Evolutionary conservation across 2,113 vertebrate genomes (phyloP), one percentile per base, ranked within the genome.

Genomic region (Paradoxurus hermaphroditus): DNA sequence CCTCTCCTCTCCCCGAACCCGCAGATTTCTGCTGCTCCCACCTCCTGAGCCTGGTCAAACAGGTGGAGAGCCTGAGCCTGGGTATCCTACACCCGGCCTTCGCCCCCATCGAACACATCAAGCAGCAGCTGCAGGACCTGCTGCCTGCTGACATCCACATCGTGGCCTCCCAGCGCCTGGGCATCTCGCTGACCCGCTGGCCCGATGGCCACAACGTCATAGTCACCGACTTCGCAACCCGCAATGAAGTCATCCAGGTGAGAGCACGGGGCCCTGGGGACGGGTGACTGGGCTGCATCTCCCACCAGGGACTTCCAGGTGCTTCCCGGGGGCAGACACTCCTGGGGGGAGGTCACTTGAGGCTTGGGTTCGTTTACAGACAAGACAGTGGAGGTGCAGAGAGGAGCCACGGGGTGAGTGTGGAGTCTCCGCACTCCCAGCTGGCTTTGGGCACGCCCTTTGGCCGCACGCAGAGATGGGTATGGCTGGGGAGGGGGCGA

Each of bases 181-280:
- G 98, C 49, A 34, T 98, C 92, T 98, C 97, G 0, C 15, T 98
- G n/a, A 98, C 97, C 49, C 97, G 7, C 68, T 97, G 92, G 86
- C 56, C 87, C 0, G 44, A 82, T 0, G 90, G 96, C 14, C 10
- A 10, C 7, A 98, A 97, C 21, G 0, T 29, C 94, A 73, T 97
- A 0, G 34, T 94, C 84, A 98, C 98, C 0, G 10, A 96, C 59
- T 98, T 98, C 1, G 65, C 96, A 84, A 88, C 27, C 19, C 65
- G 59, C 0, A 90, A 96, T 11, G 98, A 98, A 62, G 84, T 98
- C 56, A 97, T 98, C 84, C 97, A 98, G 98, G 97, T 98, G 70
- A 70, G 70, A 59, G 82, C 8, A 7, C 15, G 63, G 29, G 49
- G 7, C 65, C 44, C 77, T 19, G 59, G 63, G 1, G 13, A 92